Evolutionary conservation across 2,888 invertebrate species (phyloP).

Genomic region (Andrena trimmerana): DNA sequence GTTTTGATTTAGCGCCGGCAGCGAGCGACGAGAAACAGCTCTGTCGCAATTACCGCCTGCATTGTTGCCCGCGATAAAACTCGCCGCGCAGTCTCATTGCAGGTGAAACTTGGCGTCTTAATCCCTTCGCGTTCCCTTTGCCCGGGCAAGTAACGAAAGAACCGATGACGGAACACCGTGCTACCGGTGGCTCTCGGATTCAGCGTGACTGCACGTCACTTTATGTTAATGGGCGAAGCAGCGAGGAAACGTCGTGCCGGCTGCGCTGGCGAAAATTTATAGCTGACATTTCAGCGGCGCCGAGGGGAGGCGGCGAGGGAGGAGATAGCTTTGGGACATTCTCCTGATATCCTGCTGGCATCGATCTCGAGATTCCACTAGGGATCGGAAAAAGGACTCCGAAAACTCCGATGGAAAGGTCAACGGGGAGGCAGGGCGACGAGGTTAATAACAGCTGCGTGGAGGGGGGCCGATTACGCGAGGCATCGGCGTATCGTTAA

Average conservation of each 20-base stretch:
- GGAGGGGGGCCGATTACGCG: conserved; percentile 28
- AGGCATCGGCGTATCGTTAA: conserved; percentile 21
- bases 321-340: conserved; percentile 22
- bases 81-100: background rate
- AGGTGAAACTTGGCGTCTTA: conserved; percentile 10
- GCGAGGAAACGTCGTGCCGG: conserved; percentile 66
- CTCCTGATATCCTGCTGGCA: conserved; percentile 26
- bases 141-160: conserved; percentile 20
- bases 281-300: conserved; percentile 69
- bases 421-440: conserved; percentile 1
- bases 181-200: conserved; percentile 37
- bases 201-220: conserved; percentile 57
- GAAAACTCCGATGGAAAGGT: conserved; percentile 35
- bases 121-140: conserved; percentile 4
- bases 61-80: background rate
- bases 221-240: conserved; percentile 71
- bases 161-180: conserved; percentile 52
- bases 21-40: conserved; percentile 1
- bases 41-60: background rate
- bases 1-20: background rate
- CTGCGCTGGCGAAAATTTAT: conserved; percentile 66
- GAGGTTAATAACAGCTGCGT: background rate
- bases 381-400: conserved; percentile 44
- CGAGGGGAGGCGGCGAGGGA: conserved; percentile 2
- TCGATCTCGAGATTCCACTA: conserved; percentile 40